Evolutionary conservation across 2,797 vertebrate genomes (phyloP).

Genomic region (Cuculus canorus): DNA sequence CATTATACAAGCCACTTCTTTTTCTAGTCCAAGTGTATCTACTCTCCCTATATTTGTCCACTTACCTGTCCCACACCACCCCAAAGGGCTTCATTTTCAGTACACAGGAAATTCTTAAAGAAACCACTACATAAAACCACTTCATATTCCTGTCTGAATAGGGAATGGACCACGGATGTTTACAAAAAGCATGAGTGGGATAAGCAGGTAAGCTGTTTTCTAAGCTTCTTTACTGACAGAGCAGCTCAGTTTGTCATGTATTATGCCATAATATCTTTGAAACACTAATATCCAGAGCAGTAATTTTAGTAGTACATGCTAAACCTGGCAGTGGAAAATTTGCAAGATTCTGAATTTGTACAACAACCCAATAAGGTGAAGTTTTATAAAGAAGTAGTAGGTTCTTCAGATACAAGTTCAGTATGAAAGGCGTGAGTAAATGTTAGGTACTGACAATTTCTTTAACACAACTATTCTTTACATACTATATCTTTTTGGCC

Average conservation of each 20-base stretch:
- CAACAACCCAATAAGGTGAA: neutral
- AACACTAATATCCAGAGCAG: neutral
- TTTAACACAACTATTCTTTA: neutral
- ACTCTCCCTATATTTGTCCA: neutral
- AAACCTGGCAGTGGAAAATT: neutral
- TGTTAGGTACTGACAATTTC: neutral
- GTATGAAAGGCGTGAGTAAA: neutral
- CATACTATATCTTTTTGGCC: neutral
- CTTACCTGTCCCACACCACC: neutral
- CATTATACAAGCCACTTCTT: neutral
- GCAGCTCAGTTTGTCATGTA: neutral
- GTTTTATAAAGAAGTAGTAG: neutral
- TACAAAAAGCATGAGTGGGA: neutral
- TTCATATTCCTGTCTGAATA: neutral
- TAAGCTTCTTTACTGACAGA: neutral
- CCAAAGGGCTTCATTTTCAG: neutral
- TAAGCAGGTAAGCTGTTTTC: constrained; percentile 16
- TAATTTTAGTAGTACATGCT: neutral
- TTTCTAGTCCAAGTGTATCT: neutral
- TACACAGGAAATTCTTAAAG: neutral
- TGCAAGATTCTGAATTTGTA: neutral
- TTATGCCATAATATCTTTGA: neutral
- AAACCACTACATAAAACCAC: neutral
- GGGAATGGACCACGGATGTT: neutral
- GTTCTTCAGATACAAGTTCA: neutral